Evolutionary conservation across 2,888 invertebrate species (phyloP).

Genomic region (Lasius fuliginosus): DNA sequence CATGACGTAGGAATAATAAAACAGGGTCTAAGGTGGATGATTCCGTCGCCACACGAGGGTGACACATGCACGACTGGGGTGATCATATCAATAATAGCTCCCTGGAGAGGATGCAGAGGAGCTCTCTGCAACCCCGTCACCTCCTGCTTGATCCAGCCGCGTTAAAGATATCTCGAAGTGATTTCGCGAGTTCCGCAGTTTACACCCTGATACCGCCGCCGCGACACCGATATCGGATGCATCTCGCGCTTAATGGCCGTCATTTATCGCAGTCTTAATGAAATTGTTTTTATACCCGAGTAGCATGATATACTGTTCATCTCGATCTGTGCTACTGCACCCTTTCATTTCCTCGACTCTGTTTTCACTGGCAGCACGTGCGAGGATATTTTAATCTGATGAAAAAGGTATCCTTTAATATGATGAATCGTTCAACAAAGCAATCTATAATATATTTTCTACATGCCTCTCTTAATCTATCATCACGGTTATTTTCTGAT

Average conservation of each 20-base stretch:
- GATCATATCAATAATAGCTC: conserved; percentile 83
- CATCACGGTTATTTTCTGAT: not conserved
- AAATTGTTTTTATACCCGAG: conserved; percentile 45
- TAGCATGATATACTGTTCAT: conserved; percentile 32
- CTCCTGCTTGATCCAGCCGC: conserved; percentile 39
- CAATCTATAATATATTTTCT: not conserved
- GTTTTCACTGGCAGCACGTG: conserved; percentile 26
- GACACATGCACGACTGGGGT: conserved; percentile 81
- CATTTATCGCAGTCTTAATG: conserved; percentile 48
- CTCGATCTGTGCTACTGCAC: conserved; percentile 15
- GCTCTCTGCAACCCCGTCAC: conserved; percentile 69
- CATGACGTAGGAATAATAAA: conserved; percentile 64
- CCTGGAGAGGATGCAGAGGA: conserved; percentile 68
- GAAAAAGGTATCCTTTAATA: not conserved
- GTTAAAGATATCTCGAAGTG: conserved; percentile 67
- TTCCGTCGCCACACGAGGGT: conserved; percentile 72
- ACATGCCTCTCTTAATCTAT: not conserved
- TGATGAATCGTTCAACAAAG: not conserved
- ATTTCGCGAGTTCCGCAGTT: conserved; percentile 65
- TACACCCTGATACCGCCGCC: conserved; percentile 56
- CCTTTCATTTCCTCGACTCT: conserved; percentile 24
- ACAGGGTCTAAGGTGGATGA: conserved; percentile 73
- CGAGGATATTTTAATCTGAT: conserved; percentile 18
- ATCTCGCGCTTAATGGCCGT: conserved; percentile 36
- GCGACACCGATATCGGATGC: conserved; percentile 29